Conservation (phyloP, 2,113 vertebrate genomes). For the Acrocephalus arundinaceus region DNA sequence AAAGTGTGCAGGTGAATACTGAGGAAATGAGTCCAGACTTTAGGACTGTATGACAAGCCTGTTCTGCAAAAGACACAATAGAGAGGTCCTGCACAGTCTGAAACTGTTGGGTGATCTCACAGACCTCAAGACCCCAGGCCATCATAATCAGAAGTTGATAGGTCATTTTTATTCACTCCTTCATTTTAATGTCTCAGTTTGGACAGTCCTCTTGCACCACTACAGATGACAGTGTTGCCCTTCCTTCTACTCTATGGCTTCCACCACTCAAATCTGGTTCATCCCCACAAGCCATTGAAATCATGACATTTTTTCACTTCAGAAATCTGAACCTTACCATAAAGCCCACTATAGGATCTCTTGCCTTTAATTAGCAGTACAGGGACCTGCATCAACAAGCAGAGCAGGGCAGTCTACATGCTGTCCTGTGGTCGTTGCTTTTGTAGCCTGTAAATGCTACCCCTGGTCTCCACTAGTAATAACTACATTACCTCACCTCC, state of each 20-base stretch:
- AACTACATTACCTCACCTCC: background rate
- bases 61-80: background rate
- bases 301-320: background rate
- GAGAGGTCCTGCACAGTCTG: background rate
- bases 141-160: background rate
- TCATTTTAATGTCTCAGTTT: background rate
- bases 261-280: background rate
- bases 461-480: background rate
- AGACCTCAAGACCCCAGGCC: background rate
- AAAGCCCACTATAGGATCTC: background rate
- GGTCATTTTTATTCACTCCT: background rate
- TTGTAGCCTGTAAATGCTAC: background rate
- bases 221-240: background rate
- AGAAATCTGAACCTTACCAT: background rate
- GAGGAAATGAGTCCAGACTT: background rate
- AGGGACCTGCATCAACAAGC: too few relatives aligned
- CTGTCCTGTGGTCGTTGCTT: background rate
- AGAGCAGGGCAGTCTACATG: background rate
- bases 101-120: background rate
- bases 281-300: background rate
- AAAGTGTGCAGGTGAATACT: background rate
- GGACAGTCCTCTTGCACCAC: background rate
- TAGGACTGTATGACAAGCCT: background rate
- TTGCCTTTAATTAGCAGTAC: background rate
- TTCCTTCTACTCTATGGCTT: accelerated